phyloP scores from a whole-genome alignment of 2,113 vertebrate genomes.

The Larimichthys polyactis region DNA sequence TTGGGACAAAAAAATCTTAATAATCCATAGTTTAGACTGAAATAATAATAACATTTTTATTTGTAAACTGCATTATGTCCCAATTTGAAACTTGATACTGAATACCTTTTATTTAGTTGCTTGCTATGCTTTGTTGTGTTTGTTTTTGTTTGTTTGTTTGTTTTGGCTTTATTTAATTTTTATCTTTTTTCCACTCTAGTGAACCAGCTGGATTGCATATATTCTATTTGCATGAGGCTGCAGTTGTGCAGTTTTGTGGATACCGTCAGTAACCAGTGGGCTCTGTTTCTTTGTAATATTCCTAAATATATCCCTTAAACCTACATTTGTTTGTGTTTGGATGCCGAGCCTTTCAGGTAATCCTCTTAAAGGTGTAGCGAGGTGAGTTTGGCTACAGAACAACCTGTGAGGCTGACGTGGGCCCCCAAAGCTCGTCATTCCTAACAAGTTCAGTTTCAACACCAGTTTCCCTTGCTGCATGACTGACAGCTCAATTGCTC shows the following conservation, averaged over 20 bases:
- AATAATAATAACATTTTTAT: neutral
- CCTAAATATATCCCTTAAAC: constrained; percentile 14
- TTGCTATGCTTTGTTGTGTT: too few relatives aligned
- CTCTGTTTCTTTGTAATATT: constrained; percentile 1
- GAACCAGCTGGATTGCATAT: neutral
- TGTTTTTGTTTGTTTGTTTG: neutral
- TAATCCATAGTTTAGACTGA: neutral
- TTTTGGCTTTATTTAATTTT: neutral
- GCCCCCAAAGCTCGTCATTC: constrained; percentile 7
- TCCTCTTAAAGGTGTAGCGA: constrained; percentile 30
- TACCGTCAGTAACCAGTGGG: neutral
- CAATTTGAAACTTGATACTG: neutral
- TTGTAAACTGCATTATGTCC: neutral
- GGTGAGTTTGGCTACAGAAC: constrained; percentile 30
- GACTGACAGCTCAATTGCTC: constrained; percentile 73
- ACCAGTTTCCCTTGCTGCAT: constrained; percentile 46
- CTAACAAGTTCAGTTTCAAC: constrained; percentile 23
- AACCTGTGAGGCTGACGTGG: constrained; percentile 11
- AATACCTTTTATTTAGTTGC: neutral
- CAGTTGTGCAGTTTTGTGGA: constrained; percentile 2
- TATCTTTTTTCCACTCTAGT: neutral
- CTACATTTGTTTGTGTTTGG: constrained; percentile 27
- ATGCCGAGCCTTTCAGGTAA: constrained; percentile 18
- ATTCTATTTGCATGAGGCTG: neutral
- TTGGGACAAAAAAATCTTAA: neutral